Conservation (phyloP, 2,113 vertebrate species). For the Tragelaphus imberbis region DNA sequence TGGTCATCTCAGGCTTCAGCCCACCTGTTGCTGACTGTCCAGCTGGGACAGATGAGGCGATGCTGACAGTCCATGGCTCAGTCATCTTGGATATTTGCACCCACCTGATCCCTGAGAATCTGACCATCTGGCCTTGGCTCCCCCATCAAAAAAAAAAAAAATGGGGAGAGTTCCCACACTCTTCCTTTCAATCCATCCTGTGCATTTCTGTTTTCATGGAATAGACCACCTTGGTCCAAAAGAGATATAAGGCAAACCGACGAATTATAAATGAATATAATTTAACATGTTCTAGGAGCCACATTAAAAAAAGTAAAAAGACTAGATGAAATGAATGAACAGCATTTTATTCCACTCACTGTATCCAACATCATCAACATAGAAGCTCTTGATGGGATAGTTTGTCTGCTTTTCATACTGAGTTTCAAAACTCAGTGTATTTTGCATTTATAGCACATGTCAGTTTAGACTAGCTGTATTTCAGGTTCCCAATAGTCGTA, state of each 20-base stretch:
- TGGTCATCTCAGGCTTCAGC: neutral
- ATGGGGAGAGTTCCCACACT: neutral
- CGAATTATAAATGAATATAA: neutral
- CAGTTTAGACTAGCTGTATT: neutral
- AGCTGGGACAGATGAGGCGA: neutral
- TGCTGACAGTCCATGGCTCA: neutral
- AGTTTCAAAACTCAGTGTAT: neutral
- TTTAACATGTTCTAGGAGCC: neutral
- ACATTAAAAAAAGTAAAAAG: neutral
- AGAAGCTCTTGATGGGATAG: neutral
- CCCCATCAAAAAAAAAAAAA: neutral
- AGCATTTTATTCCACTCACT: neutral
- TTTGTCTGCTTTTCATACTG: neutral
- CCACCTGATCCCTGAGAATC: neutral
- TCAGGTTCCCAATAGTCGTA: neutral
- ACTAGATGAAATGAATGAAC: neutral
- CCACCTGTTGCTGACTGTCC: conserved; percentile 36
- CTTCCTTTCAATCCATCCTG: neutral
- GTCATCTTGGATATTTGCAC: neutral
- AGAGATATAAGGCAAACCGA: neutral
- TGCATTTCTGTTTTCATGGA: neutral
- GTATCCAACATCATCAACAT: neutral
- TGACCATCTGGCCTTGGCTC: neutral
- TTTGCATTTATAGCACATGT: neutral
- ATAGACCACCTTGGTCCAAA: neutral